Base-by-base conservation (phyloP, 2,113 vertebrate genomes). In the Chlorodrepanis virens region DNA sequence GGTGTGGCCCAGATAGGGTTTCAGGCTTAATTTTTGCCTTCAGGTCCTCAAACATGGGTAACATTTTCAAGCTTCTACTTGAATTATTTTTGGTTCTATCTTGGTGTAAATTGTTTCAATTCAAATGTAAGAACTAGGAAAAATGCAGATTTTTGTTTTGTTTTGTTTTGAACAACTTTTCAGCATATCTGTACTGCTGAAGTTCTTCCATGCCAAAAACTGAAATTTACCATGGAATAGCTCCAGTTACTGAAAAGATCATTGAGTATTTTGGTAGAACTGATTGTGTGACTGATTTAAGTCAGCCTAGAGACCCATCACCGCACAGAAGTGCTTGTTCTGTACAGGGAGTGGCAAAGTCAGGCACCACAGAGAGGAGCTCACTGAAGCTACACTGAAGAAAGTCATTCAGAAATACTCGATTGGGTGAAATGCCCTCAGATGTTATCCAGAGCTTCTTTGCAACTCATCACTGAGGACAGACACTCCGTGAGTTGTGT, bases 401-500 rank as follows among this genome's bases (percentile, higher is more conserved):
- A 81, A 35, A 23, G 17, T 25, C 52, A 37, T 35, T 53, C 44
- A 56, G 54, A 65, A 84, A 23, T 12, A 8, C 12, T 50, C 19
- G 16, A 12, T 1, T 37, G 9, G 9, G 21, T 42, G 35, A 67
- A 59, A 87, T 8, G 7, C 31, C n/a, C 19, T 11, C 15, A n/a
- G 9, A 39, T 35, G 11, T 35, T 50, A 82, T 1, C 60, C 78
- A 54, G 60, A 60, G 37, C 11, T 47, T 7, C 49, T 63, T 59
- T 44, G 59, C 57, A 70, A 54, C 22, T 56, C 15, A 1, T 1
- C 5, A 9, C 37, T 42, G 14, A 54, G 37, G 39, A 31, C 9
- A 33, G 9, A 19, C 0, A 0, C 16, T 50, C 40, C 2, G 0
- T 10, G 19, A 74, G 6, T 25, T 59, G 14, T 1, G 5, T 19